Base-by-base conservation (phyloP, 2,797 vertebrate genomes). In the Aratinga solstitialis region DNA sequence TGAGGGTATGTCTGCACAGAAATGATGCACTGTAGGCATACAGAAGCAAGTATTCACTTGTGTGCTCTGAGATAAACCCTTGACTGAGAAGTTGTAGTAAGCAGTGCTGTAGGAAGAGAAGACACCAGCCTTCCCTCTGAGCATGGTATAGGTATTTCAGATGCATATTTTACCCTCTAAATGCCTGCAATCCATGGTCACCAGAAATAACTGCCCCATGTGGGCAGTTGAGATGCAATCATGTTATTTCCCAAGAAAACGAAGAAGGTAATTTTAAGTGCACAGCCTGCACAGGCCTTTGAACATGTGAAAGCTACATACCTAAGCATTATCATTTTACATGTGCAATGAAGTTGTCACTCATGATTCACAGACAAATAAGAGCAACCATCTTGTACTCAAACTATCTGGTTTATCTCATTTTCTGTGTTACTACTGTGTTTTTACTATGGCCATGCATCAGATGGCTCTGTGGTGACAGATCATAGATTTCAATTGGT, bases 401-500 rank as follows among this genome's bases (percentile, higher is more conserved):
- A 71, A n/a, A 45, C 19, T 85, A 8, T 61, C 79, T 40, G 23
- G 21, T 54, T 76, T 63, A 94, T 78, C 65, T 74, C 8, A 13
- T 51, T 79, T 84, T 94, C 85, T 95, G 29, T 82, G 79, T 96
- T 79, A 75, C 30, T 69, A 32, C n/a, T 45, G 40, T 89, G 42
- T 79, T 84, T 94, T 84, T 53, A 83, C 26, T 48, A 18, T 96
- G 89, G 92, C 83, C 32, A 20, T 61, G 61, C 72, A 65, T 84
- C 93, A 94, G 54, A 48, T 77, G 32, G 18, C 7, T 89, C n/a
- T 93, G 92, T 89, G 95, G 87, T 89, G 90, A 91, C 42, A 16
- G 95, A 76, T 94, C 85, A 79, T 84, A 91, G 94, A 97, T 98
- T 97, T 96, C 93, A 96, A 54, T 90, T 27, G 2, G 32, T 48